phyloP scores from a whole-genome alignment of 2,797 vertebrate species.

The Megaceryle alcyon region DNA sequence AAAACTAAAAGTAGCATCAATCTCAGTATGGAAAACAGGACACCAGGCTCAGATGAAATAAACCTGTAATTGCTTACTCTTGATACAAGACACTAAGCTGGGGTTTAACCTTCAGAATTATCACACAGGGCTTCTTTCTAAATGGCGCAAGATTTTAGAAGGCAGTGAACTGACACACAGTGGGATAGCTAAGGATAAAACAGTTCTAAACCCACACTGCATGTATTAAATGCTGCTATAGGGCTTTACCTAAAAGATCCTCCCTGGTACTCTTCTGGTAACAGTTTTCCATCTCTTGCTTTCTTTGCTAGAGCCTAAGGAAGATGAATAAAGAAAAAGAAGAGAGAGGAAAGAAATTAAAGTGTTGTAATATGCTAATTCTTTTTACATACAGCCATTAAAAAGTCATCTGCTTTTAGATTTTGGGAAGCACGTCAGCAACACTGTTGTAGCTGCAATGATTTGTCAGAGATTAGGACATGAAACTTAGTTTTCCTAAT shows the following conservation, averaged over 20 bases:
- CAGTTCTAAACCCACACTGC: background rate
- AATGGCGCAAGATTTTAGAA: background rate
- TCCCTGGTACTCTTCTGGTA: conserved; percentile 96
- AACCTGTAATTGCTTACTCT: background rate
- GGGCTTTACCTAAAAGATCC: conserved; percentile 93
- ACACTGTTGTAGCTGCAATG: background rate
- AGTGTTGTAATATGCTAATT: background rate
- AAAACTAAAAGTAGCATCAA: background rate
- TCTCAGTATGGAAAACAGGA: background rate
- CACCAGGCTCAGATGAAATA: background rate
- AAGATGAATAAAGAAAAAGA: conserved; percentile 17
- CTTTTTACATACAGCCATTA: background rate
- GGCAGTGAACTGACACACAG: background rate
- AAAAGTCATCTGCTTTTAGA: background rate
- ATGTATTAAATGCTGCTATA: background rate
- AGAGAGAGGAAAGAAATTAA: background rate
- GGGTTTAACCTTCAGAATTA: background rate
- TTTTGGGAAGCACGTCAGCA: background rate
- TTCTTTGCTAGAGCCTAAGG: conserved; percentile 89
- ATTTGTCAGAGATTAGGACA: background rate
- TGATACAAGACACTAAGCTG: background rate
- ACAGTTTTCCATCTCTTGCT: conserved; percentile 93
- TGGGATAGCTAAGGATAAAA: background rate
- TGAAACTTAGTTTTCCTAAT: background rate
- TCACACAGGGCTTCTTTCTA: background rate